Base-by-base conservation (phyloP, 2,888 invertebrate genomes). In the Aricia artaxerxes region DNA sequence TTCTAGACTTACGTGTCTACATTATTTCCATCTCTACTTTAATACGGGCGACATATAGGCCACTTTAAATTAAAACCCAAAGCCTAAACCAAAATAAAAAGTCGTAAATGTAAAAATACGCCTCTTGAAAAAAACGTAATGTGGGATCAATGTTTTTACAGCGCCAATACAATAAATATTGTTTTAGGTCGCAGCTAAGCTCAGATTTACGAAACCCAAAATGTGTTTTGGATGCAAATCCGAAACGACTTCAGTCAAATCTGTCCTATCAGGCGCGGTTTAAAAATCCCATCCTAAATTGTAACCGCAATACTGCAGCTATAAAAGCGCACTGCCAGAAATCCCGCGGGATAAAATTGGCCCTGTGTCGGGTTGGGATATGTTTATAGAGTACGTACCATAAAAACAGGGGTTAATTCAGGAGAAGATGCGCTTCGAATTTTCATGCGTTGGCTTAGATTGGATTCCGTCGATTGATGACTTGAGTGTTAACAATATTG, bases 211-310 rank as follows among this genome's bases (percentile, higher is more conserved):
- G 57, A 57, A 76, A 76, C 53, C 57, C 76, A 53, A 76, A 69
- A 76, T 76, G 79, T 60, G 78, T 81, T 80, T 80, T 80, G 81
- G 79, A 81, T 80, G 73, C 81, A 83, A 83, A 82, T 82, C 81
- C 80, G 81, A 79, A 80, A 83, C 81, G 82, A 81, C 81, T 81
- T 81, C 80, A 82, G 81, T 80, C 83, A 81, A 83, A 83, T 82
- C 82, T 81, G 80, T 83, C 80, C 82, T 81, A 83, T 83, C 82
- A 82, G 81, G 81, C 80, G 78, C 78, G 82, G 82, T 81, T 83
- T 83, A 82, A 82, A 83, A 83, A 82, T 79, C 81, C 83, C 79
- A 80, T 81, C 81, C 82, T 82, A 81, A 83, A 83, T 81, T 82
- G 82, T 83, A 81, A 80, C 83, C 82, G 82, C 81, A 80, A 57